These are phyloP conservation scores for Drosophila rufa DNA, from an alignment of 1,140 invertebrate genomes.

Conservation along the genomic window DNA sequence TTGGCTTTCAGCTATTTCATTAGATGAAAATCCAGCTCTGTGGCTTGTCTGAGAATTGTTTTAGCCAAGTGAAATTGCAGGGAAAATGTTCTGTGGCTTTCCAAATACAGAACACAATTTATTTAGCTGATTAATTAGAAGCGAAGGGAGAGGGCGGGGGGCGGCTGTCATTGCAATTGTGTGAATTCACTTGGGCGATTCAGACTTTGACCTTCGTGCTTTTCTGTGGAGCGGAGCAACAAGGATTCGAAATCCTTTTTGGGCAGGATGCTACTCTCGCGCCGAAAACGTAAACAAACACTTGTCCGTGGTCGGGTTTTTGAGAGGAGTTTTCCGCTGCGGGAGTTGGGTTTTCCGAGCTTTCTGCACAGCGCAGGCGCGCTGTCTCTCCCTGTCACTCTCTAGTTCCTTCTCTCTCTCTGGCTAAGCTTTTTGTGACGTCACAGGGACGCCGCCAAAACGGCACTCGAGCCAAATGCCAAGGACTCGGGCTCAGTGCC, in stretches of 20 bases:
- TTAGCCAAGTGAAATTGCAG: constrained; percentile 31
- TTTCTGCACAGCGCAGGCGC: constrained; percentile 47
- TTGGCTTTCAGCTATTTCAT: constrained; percentile 31
- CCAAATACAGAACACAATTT: constrained; percentile 26
- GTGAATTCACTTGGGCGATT: constrained; percentile 24
- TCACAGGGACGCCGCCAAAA: constrained; percentile 55
- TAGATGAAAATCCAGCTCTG: constrained; percentile 31
- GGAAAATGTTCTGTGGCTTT: constrained; percentile 38
- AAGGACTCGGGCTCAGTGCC: constrained; percentile 75
- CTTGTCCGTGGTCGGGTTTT: constrained; percentile 58
- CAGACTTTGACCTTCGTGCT: constrained; percentile 48
- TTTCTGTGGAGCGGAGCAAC: constrained; percentile 28
- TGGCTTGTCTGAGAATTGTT: constrained; percentile 10
- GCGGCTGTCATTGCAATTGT: constrained; percentile 23
- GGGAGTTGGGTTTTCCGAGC: constrained; percentile 28
- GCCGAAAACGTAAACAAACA: constrained; percentile 78
- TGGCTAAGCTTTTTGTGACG: constrained; percentile 55
- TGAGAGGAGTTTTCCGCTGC: constrained; percentile 10
- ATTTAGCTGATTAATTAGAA: constrained; percentile 61
- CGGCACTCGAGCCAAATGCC: constrained; percentile 63
- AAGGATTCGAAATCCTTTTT: constrained; percentile 29
- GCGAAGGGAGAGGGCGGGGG: neutral
- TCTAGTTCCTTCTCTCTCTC: constrained; percentile 18
- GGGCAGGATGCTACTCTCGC: constrained; percentile 4
- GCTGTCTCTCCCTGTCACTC: neutral